Percentiles rank a stretch among this genome's conserved stretches.
These are phyloP conservation scores for Leucoraja ocellata DNA, from an alignment of 2,797 vertebrate genomes.

Conservation along the genomic window DNA sequence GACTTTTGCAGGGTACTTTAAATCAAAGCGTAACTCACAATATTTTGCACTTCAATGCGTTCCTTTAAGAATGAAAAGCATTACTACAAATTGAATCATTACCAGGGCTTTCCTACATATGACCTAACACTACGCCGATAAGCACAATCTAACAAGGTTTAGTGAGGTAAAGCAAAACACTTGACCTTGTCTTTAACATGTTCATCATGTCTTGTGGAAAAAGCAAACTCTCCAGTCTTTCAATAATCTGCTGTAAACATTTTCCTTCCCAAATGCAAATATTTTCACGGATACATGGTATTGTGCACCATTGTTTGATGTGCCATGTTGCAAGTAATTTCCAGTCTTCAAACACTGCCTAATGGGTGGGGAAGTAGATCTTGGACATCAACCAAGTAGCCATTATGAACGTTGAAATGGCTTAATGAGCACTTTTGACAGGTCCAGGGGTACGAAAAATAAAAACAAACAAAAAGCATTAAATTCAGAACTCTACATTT, in stretches of 20 bases:
- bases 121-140: background rate
- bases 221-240: background rate
- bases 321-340: background rate
- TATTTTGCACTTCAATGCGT: background rate
- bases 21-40: background rate
- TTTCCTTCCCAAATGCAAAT: background rate
- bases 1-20: background rate
- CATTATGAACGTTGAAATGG: background rate
- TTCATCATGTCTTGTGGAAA: background rate
- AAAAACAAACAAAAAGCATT: too few relatives aligned
- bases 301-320: background rate
- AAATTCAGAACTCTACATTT: too few relatives aligned
- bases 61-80: background rate
- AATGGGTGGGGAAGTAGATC: background rate
- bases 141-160: background rate
- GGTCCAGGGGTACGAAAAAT: background rate
- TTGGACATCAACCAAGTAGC: background rate
- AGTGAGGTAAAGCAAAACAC: background rate
- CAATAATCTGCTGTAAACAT: background rate
- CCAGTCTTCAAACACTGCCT: background rate
- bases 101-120: background rate
- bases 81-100: background rate
- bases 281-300: background rate
- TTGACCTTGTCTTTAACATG: background rate
- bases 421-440: background rate